Base-by-base conservation (phyloP, 2,113 vertebrate species). In the Genyomyrus donnyi region DNA sequence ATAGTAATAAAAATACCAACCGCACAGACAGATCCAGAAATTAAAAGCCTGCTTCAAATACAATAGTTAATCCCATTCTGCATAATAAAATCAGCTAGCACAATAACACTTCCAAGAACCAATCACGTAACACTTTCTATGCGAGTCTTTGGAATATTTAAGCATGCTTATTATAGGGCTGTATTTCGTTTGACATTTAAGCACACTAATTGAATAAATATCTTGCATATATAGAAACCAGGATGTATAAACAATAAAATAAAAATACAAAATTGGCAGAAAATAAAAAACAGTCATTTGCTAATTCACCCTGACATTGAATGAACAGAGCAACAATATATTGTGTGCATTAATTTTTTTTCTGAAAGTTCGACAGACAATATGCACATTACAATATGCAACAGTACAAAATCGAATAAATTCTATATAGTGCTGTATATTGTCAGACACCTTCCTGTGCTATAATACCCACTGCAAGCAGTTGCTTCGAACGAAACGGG, bases 1-100 rank as follows among this genome's bases (percentile, higher is more conserved):
- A 97, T 85, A 95, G 96, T 92, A 96, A 96, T 97, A 97, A 97
- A 96, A 98, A 97, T 95, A 97, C 95, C 95, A 94, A 95, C 94
- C 95, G 94, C 93, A 87, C 45, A 80, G 97, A 96, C 90, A 88
- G 77, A 97, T 97, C 96, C 93, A 97, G 98, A 98, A 98, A 96
- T 94, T 96, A 98, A 97, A 97, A 95, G 93, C 95, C 95, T 93
- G 95, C 95, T 93, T 95, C 96, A 95, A 96, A 97, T 94, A 96
- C 91, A 95, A 96, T 94, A 94, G 91, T 95, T 95, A 96, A 95
- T 95, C 93, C 94, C 92, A 94, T 92, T 94, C 94, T 93, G 94
- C 96, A 95, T 94, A 96, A 96, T 94, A 96, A 96, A 95, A 94
- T 90, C 74, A 56, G 27, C 35, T 88, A 83, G 91, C 93, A 93